Evolutionary conservation across 92 coral and sea anemone genomes (phyloP), one percentile per base, ranked within the genome.

Genomic region (Palythoa caribaeorum): DNA sequence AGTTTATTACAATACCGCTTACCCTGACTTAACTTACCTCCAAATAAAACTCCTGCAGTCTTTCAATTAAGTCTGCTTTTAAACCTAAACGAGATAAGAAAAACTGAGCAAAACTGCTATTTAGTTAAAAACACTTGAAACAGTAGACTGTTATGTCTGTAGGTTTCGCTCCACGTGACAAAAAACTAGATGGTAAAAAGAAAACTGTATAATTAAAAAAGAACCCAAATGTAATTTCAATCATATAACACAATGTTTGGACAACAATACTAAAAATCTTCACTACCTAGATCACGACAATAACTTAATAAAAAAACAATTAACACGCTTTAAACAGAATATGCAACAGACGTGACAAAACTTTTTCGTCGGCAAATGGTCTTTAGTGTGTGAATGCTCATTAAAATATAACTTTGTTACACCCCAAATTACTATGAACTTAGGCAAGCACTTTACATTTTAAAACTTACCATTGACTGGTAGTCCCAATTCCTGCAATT

Each of bases 11-110:
- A 21, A 14, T 11, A 63, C 21, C 6, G 8, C 70, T 63, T 21
- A 5, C 7, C 20, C 21, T 63, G 70, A 17, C 28, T 12, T 54
- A 63, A 53, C 95, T 92, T 91, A 97, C 99, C 94, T 92, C 81
- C 59, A 74, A 88, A 87, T 93, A 92, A 60, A 91, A 91, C 9
- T 78, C 78, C 17, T 94, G 94, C 37, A 97, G 90, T 70, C 98
- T 90, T 73, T 93, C 97, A 0, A 97, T 89, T 59, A 97, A 80
- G 51, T 97, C 99, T n/a, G 98, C 98, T 54, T 97, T 97, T 38
- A 97, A 83, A 10, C 99, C 99, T 97, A 51, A 8, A 38, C 36
- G 35, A 38, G 14, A 36, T 40, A 66, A 17, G 38, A 6, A 79
- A 78, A 36, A 28, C 14, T 20, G 9, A 47, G 5, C 14, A 35